Conservation (phyloP, 2,797 vertebrate genomes). For the Chelidonichthys spinosus region DNA sequence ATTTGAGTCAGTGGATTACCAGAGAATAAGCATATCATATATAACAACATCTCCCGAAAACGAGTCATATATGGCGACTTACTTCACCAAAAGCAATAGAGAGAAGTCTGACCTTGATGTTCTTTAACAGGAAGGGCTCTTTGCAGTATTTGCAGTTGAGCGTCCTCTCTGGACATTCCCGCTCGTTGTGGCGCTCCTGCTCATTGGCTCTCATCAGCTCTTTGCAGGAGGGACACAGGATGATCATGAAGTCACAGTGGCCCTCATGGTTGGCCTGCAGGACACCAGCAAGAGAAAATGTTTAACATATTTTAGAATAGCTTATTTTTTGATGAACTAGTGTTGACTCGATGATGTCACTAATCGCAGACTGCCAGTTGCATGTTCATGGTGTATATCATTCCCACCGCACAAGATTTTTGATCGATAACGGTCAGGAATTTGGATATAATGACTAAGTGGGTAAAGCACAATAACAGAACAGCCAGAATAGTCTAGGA, state of each 20-base stretch:
- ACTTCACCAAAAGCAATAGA: neutral
- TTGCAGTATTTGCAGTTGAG: slow-evolving; percentile 90
- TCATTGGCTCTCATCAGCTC: slow-evolving; percentile 87
- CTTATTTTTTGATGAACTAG: neutral
- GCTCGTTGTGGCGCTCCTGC: slow-evolving; percentile 87
- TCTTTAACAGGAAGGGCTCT: slow-evolving; percentile 85
- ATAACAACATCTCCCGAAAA: no score
- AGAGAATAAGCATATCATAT: no score
- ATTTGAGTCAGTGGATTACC: no score
- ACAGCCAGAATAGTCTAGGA: no score
- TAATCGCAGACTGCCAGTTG: no score
- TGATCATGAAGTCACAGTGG: slow-evolving; percentile 87
- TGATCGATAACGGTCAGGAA: no score
- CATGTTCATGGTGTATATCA: no score
- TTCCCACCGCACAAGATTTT: no score
- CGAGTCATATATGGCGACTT: neutral
- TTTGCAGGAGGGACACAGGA: slow-evolving; percentile 87
- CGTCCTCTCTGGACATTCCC: slow-evolving; percentile 89
- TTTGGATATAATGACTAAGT: no score
- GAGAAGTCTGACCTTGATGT: slow-evolving; percentile 81
- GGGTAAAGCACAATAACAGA: no score
- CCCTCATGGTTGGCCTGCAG: slow-evolving; percentile 84
- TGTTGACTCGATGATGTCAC: neutral
- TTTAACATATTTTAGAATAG: neutral
- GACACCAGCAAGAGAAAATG: neutral